phyloP scores from a whole-genome alignment of 2,113 vertebrate species.

The Ptychochromis oligacanthus region DNA sequence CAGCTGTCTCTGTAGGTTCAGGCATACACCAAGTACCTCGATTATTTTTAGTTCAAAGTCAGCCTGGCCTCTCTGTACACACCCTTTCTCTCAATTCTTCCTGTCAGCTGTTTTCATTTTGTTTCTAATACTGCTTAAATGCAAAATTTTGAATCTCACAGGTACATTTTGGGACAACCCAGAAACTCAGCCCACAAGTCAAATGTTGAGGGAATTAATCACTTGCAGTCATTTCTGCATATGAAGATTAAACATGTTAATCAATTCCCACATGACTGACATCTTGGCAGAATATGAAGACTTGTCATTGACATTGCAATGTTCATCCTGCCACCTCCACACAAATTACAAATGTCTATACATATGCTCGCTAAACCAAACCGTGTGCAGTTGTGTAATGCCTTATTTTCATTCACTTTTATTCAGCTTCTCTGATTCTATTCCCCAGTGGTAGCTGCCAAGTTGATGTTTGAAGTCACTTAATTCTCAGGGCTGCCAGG shows the following conservation, averaged over 20 bases:
- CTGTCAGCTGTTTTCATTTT: background rate
- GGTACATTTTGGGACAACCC: background rate
- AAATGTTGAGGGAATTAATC: background rate
- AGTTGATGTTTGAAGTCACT: slow-evolving; percentile 59
- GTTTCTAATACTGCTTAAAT: background rate
- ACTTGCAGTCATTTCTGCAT: background rate
- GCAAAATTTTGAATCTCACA: background rate
- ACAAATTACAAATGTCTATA: slow-evolving; percentile 2
- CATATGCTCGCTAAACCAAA: slow-evolving; percentile 45
- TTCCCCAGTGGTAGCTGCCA: slow-evolving; percentile 47
- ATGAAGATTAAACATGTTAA: slow-evolving; percentile 6
- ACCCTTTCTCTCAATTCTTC: background rate
- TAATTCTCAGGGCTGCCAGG: slow-evolving; percentile 62
- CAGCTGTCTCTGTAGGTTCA: background rate
- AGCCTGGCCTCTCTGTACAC: background rate
- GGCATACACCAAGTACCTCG: background rate
- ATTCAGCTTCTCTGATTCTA: slow-evolving; percentile 22
- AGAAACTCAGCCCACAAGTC: background rate
- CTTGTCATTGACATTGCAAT: slow-evolving; percentile 17
- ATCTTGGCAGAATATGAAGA: slow-evolving; percentile 1
- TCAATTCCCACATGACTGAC: slow-evolving; percentile 15
- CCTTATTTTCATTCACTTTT: slow-evolving; percentile 45
- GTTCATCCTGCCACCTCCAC: slow-evolving; percentile 2
- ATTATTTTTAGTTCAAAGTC: background rate
- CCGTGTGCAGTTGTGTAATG: slow-evolving; percentile 6